Evolutionary conservation across 1,140 invertebrate species (phyloP), one percentile per base, ranked within the genome.

Genomic region (Homalodisca vitripennis): DNA sequence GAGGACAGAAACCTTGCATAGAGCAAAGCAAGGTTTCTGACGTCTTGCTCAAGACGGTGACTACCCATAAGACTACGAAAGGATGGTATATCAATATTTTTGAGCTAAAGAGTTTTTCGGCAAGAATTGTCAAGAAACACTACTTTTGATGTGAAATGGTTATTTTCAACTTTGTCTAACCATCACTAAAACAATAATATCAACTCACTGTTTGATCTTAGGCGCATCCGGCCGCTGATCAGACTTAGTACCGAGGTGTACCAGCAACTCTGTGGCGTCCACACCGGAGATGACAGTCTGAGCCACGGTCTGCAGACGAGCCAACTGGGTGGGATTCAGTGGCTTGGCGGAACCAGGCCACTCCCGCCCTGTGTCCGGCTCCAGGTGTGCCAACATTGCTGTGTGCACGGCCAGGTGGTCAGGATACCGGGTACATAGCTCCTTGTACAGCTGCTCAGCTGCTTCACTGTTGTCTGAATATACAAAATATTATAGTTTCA

Each of bases 171-270:
- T n/a, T n/a, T n/a, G n/a, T n/a, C n/a, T n/a, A n/a, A n/a, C n/a
- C n/a, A 66, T 41, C 48, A n/a, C 46, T 69, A 63, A 65, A 24
- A 47, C 48, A 70, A 26, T 51, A 65, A 69, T 46, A 68, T 0
- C 47, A 51, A 81, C 83, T 83, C 77, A 91, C 85, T 82, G 85
- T 81, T 93, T 94, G 51, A 92, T 89, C 79, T 92, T 92, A 2
- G 82, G 78, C 0, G 92, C 91, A 78, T 95, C 92, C 0, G 84
- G 78, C 57, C 92, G 81, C 17, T 85, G 86, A 78, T 94, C 93
- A 63, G 84, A 87, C 78, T 94, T 95, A 69, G 92, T 85, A 0
- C 92, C 93, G 71, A 90, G 88, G 76, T 88, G 92, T 0, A 88
- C 86, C 0, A 95, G 80, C 31, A 95, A 75, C 73, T 77, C 76